Conservation (phyloP, 2,888 invertebrate species). For the Podabrus alpinus region DNA sequence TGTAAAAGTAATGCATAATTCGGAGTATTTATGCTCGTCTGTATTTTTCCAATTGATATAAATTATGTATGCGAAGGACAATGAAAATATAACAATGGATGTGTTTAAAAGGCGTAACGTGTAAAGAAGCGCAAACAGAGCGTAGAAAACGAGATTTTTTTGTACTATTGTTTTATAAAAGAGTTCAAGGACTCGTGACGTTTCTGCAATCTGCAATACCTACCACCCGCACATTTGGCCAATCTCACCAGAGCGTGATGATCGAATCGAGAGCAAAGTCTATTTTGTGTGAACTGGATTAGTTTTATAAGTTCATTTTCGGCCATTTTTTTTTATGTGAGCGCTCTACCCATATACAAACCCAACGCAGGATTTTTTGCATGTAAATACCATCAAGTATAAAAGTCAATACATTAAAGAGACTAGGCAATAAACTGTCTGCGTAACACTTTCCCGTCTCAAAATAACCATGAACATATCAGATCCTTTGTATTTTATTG, state of each 20-base stretch:
- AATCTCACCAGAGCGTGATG: neutral
- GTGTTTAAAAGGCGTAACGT: constrained; percentile 25
- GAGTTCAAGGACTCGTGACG: constrained; percentile 49
- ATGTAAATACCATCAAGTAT: neutral
- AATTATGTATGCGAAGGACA: constrained; percentile 8
- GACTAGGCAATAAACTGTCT: constrained; percentile 13
- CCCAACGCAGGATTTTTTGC: neutral
- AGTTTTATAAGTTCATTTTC: neutral
- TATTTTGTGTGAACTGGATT: neutral
- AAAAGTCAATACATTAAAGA: constrained; percentile 9
- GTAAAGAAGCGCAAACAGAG: constrained; percentile 19
- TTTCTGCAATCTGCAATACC: constrained; percentile 22
- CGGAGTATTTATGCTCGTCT: constrained; percentile 6
- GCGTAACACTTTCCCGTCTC: constrained; percentile 24
- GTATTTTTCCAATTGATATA: constrained; percentile 13
- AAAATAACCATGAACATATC: constrained; percentile 20
- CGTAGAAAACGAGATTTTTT: constrained; percentile 28
- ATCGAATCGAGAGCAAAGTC: constrained; percentile 2
- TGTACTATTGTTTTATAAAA: constrained; percentile 36
- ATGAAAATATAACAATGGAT: constrained; percentile 21
- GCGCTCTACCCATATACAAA: neutral
- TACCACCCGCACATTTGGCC: constrained; percentile 28
- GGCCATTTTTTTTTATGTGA: neutral
- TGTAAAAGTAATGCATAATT: neutral
- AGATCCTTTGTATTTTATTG: neutral